A percentile compares a stretch with the other conserved stretches of the same genome.
These are phyloP conservation scores for Zootermopsis nevadensis DNA, from an alignment of 2,888 invertebrate species.

Conservation along the genomic window DNA sequence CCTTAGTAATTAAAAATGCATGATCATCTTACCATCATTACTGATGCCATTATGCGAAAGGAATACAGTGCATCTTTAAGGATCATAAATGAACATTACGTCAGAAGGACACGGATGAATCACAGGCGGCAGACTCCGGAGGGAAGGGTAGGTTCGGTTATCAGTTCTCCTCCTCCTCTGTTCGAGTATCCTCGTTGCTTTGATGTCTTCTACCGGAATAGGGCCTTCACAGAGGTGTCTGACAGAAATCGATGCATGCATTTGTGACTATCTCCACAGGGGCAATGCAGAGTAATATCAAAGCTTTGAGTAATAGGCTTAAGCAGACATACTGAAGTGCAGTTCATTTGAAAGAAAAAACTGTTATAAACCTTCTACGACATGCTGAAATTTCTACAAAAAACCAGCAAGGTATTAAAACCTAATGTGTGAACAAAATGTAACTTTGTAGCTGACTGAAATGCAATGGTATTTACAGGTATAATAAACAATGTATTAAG, in stretches of 20 bases:
- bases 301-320: too few relatives aligned
- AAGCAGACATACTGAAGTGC: not conserved
- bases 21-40: not conserved
- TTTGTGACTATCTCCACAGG: not conserved
- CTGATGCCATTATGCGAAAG: not conserved
- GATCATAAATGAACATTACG: not conserved
- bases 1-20: not conserved
- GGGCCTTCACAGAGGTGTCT: not conserved
- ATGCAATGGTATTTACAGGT: too few relatives aligned
- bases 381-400: too few relatives aligned
- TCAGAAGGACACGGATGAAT: too few relatives aligned
- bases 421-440: too few relatives aligned
- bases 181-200: not conserved
- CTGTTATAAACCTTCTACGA: not conserved
- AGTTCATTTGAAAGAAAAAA: not conserved
- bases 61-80: not conserved
- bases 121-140: not conserved
- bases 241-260: slow-evolving; percentile 1
- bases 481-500: too few relatives aligned
- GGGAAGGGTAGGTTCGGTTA: not conserved
- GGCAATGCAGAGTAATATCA: not conserved
- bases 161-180: not conserved
- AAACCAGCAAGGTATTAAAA: too few relatives aligned
- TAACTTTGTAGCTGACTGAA: too few relatives aligned
- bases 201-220: not conserved